Conservation (phyloP, 1,140 invertebrate genomes). For the Diorhabda sublineata region DNA sequence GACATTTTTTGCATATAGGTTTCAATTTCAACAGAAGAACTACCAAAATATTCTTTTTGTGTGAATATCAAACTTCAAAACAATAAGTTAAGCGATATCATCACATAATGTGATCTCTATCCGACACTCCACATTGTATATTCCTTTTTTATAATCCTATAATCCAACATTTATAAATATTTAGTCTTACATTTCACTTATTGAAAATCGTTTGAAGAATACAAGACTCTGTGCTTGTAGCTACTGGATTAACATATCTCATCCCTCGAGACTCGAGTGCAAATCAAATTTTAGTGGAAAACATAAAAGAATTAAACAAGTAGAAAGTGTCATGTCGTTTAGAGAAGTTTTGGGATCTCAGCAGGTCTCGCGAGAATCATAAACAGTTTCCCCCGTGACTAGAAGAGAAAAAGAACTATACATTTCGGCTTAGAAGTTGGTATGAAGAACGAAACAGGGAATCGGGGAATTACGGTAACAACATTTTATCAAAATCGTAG, state of each 20-base stretch:
- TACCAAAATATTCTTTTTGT: no score
- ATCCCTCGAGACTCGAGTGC: not conserved
- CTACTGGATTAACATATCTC: not conserved
- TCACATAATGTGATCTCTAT: no score
- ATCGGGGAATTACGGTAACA: not conserved
- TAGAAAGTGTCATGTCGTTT: constrained; percentile 2
- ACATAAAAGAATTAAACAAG: constrained; percentile 1
- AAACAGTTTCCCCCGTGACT: not conserved
- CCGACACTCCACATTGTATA: no score
- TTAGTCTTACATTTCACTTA: not conserved
- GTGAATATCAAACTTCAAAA: no score
- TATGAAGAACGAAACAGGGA: not conserved
- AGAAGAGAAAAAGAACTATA: constrained; percentile 3
- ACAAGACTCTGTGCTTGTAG: not conserved
- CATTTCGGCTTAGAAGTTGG: not conserved
- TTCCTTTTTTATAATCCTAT: no score
- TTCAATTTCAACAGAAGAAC: no score
- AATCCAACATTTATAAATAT: not conserved
- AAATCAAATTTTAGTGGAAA: not conserved
- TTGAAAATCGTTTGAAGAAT: not conserved
- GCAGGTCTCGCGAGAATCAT: not conserved
- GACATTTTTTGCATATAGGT: no score
- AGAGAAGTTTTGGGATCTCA: not conserved
- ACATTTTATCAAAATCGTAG: not conserved
- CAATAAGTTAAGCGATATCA: no score